Evolutionary conservation across 1,140 invertebrate genomes (phyloP), one percentile per base, ranked within the genome.

Genomic region (Macrostomum lignano): DNA sequence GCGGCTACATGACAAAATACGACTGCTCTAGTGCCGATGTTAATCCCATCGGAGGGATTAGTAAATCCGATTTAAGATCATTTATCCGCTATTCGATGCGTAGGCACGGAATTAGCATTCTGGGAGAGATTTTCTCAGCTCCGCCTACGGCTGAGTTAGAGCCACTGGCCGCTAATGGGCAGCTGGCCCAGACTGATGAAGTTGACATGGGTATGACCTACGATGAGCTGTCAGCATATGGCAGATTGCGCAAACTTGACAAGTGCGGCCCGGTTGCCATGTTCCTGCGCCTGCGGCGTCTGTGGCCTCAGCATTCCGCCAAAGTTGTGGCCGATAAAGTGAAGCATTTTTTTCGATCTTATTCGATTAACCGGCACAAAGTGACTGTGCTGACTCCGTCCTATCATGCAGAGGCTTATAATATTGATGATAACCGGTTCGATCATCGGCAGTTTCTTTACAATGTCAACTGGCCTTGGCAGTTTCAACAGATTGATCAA

Each of bases 21-120:
- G 91, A 98, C 57, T 98, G 88, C 51, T 94, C 84, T 9, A 86
- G 81, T 52, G 91, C 86, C 2, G 91, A 98, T 55, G 64, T 98
- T 4, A 98, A 96, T 60, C 88, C 88, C 0, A 98, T 98, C 44
- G 91, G 91, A 1, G 78, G 84, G 0, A 84, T 98, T 38, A 81
- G 79, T 3, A 96, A 98, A 59, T 73, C 69, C 10, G 88, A 96
- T 31, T 20, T 40, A 2, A 31, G 31, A 24, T 25, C 36, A 10
- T 40, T 40, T 34, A 37, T 40, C 21, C 10, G 23, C 3, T 29
- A 40, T 7, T 31, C 19, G 14, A 37, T 37, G n/a, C 14, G 30
- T 38, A 21, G 21, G 20, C 7, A 31, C 28, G 20, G 23, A 38
- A 33, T 29, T 29, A 25, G n/a, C 21, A 17, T 33, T 14, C 13